phyloP scores from a whole-genome alignment of 37 sponge, comb jelly and placozoan species.

The Hexactinellida sp. region DNA sequence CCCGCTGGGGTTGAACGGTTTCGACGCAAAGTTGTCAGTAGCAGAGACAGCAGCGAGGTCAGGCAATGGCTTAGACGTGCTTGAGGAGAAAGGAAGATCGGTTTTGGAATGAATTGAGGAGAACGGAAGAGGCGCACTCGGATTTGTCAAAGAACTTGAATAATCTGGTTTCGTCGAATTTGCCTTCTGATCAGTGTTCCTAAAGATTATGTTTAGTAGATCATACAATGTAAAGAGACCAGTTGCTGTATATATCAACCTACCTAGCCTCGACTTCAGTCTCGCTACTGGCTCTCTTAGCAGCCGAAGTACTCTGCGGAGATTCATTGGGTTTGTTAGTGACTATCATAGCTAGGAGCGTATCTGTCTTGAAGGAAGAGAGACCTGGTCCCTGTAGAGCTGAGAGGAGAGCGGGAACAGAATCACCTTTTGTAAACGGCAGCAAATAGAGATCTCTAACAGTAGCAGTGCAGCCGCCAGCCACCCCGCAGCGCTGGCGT shows the following conservation, averaged over 20 bases:
- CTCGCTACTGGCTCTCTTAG: background rate
- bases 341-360: background rate
- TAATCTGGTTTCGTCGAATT: background rate
- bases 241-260: background rate
- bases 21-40: background rate
- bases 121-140: conserved; percentile 5
- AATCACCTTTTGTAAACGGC: background rate
- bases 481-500: background rate
- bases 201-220: background rate
- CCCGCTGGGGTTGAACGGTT: background rate
- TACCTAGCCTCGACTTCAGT: background rate
- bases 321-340: background rate
- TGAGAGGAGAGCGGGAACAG: background rate
- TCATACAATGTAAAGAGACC: background rate
- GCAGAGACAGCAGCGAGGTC: background rate
- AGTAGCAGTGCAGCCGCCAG: background rate
- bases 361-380: background rate
- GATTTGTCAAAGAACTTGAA: background rate
- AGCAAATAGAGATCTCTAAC: background rate
- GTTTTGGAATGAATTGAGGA: conserved; percentile 5
- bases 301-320: background rate
- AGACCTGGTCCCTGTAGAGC: background rate
- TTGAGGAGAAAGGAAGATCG: background rate
- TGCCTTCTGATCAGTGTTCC: background rate
- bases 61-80: background rate